Percentiles rank a stretch among this genome's conserved stretches.
These are phyloP conservation scores for Cancer borealis DNA, from an alignment of 2,888 invertebrate genomes.

Conservation along the genomic window DNA sequence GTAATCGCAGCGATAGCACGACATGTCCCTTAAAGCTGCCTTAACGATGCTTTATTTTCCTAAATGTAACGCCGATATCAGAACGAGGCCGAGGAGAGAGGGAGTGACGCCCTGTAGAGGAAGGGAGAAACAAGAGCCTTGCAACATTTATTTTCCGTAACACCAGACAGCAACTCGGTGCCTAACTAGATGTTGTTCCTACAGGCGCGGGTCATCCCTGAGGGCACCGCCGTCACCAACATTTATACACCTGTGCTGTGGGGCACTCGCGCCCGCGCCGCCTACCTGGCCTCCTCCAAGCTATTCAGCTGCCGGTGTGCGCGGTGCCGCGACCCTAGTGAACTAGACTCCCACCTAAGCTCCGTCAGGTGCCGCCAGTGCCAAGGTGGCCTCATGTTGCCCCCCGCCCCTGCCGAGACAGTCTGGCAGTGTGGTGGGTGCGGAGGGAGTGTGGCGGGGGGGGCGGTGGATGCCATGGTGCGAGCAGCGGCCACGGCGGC, in stretches of 20 bases:
- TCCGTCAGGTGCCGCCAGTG: conserved; percentile 69
- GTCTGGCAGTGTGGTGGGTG: conserved; percentile 56
- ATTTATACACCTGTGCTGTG: conserved; percentile 74
- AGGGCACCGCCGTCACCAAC: conserved; percentile 69
- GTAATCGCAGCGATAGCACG: no score
- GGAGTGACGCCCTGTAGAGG: no score
- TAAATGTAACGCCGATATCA: no score
- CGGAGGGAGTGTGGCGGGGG: conserved; percentile 13
- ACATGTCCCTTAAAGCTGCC: no score
- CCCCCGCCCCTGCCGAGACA: conserved; percentile 17
- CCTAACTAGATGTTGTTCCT: neutral
- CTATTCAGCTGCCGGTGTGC: conserved; percentile 73
- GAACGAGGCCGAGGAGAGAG: no score
- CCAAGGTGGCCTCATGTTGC: conserved; percentile 43
- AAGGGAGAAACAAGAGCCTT: neutral
- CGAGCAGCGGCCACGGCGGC: conserved; percentile 36
- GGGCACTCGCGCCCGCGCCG: conserved; percentile 70
- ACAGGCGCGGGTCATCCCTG: conserved; percentile 54
- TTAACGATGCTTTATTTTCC: no score
- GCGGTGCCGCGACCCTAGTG: conserved; percentile 74
- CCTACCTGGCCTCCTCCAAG: conserved; percentile 74
- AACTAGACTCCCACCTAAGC: conserved; percentile 74
- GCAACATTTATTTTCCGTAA: neutral
- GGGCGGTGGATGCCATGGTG: conserved; percentile 51
- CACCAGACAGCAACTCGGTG: neutral